Evolutionary conservation across 2,888 invertebrate species (phyloP).

Genomic region (Helleia helle): DNA sequence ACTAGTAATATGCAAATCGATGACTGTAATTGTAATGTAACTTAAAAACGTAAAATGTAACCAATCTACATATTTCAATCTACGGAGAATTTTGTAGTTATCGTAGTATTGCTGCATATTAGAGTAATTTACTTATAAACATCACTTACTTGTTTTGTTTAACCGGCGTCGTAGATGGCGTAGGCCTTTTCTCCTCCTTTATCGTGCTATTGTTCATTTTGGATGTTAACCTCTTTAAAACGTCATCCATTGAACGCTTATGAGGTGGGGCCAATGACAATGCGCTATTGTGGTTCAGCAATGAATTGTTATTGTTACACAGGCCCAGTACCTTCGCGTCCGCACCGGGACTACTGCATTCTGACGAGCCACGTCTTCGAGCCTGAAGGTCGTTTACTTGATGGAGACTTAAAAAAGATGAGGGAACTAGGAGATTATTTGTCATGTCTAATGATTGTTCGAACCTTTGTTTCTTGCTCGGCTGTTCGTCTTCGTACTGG

Average conservation of each 20-base stretch:
- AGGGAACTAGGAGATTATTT: constrained; percentile 73
- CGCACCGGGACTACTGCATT: constrained; percentile 82
- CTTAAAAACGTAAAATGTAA: too few relatives aligned
- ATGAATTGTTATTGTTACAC: constrained; percentile 77
- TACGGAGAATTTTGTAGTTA: background rate
- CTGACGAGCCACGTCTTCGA: constrained; percentile 75
- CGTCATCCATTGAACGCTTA: constrained; percentile 93
- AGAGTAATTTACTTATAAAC: background rate
- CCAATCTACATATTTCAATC: too few relatives aligned
- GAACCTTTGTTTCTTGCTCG: constrained; percentile 76
- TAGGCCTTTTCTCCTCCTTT: constrained; percentile 81
- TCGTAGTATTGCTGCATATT: constrained; percentile 1
- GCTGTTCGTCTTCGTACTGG: constrained; percentile 74
- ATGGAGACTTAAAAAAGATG: constrained; percentile 70
- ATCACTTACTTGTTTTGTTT: constrained; percentile 67
- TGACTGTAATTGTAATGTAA: background rate
- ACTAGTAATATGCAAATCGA: too few relatives aligned
- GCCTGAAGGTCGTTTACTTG: constrained; percentile 69
- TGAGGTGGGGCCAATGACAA: constrained; percentile 66
- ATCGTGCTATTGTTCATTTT: constrained; percentile 87
- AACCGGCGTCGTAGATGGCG: constrained; percentile 79
- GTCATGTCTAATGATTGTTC: constrained; percentile 75
- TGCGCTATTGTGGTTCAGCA: constrained; percentile 76
- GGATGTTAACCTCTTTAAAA: constrained; percentile 87
- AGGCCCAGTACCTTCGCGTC: constrained; percentile 78